Evolutionary conservation across 2,113 vertebrate genomes (phyloP), one percentile per base, ranked within the genome.

Genomic region (Pitta sordida): DNA sequence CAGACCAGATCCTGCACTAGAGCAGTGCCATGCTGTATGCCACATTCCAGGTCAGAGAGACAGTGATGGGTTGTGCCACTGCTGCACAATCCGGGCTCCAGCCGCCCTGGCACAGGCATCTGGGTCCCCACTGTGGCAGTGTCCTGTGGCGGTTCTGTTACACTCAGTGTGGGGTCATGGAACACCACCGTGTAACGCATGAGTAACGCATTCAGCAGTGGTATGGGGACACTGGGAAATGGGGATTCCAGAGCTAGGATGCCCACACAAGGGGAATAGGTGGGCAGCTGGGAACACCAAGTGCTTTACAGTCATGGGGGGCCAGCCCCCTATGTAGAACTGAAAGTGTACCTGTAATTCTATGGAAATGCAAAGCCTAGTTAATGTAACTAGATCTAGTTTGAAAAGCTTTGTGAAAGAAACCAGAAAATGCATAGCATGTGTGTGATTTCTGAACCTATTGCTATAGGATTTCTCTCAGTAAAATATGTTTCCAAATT

Each of bases 101-200:
- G 24, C 30, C 36, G 13, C 13, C 3, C 24, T 32, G 26, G 41
- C 39, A 73, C 14, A 30, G 26, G 30, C 3, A 0, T 12, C 32
- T 9, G 23, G 27, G 46, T 41, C 44, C 19, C 7, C 0, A 0
- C 9, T 37, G 34, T 4, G 20, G 32, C 27, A 21, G 22, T 3
- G 24, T 41, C 20, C 55, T 41, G 7, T 11, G 15, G 15, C 3
- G 1, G n/a, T 13, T 39, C 36, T 73, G 21, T 15, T 9, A 3
- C 0, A 0, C 17, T n/a, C 32, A 10, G 0, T 2, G 26, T 9
- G 26, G 51, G 15, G 27, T 48, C 5, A 0, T 13, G 20, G 48
- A 48, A 43, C 46, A 39, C 14, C n/a, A 4, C 6, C 3, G 0
- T 1, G 3, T 16, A n/a, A n/a, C n/a, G n/a, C n/a, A n/a, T n/a